These are phyloP conservation scores for Andrena bicolor DNA, from an alignment of 2,888 invertebrate genomes.

Conservation along the genomic window DNA sequence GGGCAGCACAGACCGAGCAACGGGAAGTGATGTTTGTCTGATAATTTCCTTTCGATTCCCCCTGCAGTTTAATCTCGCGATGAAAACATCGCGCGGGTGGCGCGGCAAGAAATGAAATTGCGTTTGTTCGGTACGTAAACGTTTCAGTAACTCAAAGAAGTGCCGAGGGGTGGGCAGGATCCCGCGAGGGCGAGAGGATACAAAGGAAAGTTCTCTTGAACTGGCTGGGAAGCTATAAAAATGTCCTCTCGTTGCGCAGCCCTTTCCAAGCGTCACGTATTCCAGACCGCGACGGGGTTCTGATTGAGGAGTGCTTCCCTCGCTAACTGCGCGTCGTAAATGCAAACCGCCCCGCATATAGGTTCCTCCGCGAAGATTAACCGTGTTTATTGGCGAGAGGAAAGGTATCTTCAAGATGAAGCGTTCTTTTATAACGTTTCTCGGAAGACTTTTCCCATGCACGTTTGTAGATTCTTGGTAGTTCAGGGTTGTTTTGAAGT, in stretches of 20 bases:
- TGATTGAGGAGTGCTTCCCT: conserved; percentile 1
- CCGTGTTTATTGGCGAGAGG: conserved; percentile 11
- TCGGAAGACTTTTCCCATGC: too few species aligned
- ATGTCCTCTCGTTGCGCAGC: conserved; percentile 5
- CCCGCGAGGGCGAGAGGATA: conserved; percentile 16
- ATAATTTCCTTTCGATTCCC: conserved; percentile 33
- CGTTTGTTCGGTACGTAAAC: conserved; percentile 32
- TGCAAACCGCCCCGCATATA: conserved; percentile 1
- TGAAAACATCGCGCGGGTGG: conserved; percentile 19
- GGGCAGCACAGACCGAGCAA: conserved; percentile 5
- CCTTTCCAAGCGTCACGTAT: not conserved
- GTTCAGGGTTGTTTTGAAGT: too few species aligned
- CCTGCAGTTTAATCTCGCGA: conserved; percentile 33
- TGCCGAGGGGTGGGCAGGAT: conserved; percentile 20
- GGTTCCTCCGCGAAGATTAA: conserved; percentile 18
- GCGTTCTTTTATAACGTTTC: too few species aligned
- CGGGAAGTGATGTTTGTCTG: conserved; percentile 30
- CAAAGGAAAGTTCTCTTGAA: conserved; percentile 15
- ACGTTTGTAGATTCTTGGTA: too few species aligned
- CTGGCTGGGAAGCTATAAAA: conserved; percentile 11
- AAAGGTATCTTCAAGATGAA: too few species aligned
- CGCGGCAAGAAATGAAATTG: not conserved
- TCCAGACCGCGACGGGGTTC: not conserved
- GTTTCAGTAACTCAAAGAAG: conserved; percentile 16
- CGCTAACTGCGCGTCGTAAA: conserved; percentile 19